Evolutionary conservation across 2,113 vertebrate species (phyloP).

Genomic region (Heterotis niloticus): DNA sequence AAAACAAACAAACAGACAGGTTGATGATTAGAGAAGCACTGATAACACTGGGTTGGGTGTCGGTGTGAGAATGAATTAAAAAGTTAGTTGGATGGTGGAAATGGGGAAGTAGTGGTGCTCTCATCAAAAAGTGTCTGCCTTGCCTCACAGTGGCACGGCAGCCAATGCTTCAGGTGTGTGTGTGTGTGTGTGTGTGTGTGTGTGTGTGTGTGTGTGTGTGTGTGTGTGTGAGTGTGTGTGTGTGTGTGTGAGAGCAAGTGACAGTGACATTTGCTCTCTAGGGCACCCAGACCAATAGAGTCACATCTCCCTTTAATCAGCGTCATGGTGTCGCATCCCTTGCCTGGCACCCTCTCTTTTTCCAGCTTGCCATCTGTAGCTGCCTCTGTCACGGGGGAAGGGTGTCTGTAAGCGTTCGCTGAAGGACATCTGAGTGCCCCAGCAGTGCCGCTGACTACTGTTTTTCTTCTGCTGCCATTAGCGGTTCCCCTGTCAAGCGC

Average conservation of each 20-base stretch:
- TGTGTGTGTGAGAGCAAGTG: no score
- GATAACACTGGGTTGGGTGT: no score
- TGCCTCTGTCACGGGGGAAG: slow-evolving; percentile 15
- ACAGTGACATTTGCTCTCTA: background rate
- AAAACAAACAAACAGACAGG: no score
- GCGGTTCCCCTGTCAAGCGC: slow-evolving; percentile 12
- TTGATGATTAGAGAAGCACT: no score
- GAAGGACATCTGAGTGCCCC: background rate
- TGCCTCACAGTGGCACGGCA: no score
- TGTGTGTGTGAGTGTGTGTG: no score
- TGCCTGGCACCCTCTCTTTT: slow-evolving; percentile 10
- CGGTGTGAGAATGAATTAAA: slow-evolving; percentile 38
- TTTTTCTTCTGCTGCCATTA: slow-evolving; percentile 19
- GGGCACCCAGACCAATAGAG: background rate
- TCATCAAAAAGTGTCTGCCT: no score
- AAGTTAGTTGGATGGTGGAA: background rate
- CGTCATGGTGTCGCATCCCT: slow-evolving; percentile 17
- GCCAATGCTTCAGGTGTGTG: no score
- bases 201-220: no score
- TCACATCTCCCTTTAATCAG: slow-evolving; percentile 6
- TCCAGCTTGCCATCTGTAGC: slow-evolving; percentile 2
- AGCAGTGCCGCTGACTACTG: slow-evolving; percentile 10
- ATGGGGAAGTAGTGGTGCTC: background rate
- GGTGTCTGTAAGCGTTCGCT: slow-evolving; percentile 10
- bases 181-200: no score